These are phyloP conservation scores for Gasteruption jaculator DNA, from an alignment of 2,888 invertebrate species.

Conservation along the genomic window DNA sequence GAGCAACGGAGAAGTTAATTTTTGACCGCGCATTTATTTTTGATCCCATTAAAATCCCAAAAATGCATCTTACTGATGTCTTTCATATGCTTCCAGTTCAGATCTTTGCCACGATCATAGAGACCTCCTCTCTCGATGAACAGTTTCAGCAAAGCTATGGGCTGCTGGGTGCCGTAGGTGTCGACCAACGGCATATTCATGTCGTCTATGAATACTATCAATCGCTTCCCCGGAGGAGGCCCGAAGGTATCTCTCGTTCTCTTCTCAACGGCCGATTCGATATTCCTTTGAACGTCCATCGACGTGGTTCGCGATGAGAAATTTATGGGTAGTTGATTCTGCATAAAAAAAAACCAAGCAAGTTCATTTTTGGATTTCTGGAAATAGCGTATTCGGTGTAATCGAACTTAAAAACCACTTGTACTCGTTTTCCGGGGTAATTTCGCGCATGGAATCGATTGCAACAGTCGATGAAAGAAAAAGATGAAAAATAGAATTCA, in stretches of 20 bases:
- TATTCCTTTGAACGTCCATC: slow-evolving; percentile 80
- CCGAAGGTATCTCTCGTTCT: slow-evolving; percentile 87
- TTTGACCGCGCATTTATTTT: neutral
- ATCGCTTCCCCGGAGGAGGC: slow-evolving; percentile 83
- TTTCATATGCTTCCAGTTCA: slow-evolving; percentile 83
- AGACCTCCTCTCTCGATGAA: slow-evolving; percentile 86
- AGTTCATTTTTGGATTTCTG: neutral
- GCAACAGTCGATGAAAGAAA: neutral
- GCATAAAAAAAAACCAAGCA: slow-evolving; percentile 21
- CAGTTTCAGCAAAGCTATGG: slow-evolving; percentile 85
- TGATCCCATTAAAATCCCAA: slow-evolving; percentile 1
- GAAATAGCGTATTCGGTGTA: too few relatives aligned
- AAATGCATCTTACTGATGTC: slow-evolving; percentile 60
- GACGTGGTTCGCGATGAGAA: slow-evolving; percentile 90
- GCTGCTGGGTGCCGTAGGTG: slow-evolving; percentile 89
- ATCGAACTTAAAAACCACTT: slow-evolving; percentile 1
- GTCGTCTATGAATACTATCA: slow-evolving; percentile 88
- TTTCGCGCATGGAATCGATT: too few relatives aligned
- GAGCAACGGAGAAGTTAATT: neutral
- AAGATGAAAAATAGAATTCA: too few relatives aligned
- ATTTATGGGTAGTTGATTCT: slow-evolving; percentile 79
- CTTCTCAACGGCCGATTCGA: slow-evolving; percentile 86
- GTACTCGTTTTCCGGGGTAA: neutral
- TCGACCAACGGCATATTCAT: slow-evolving; percentile 92
- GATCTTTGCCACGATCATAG: slow-evolving; percentile 83